These are phyloP conservation scores for Phrynocephalus vlangalii DNA, from an alignment of 2,797 vertebrate species.

Conservation along the genomic window DNA sequence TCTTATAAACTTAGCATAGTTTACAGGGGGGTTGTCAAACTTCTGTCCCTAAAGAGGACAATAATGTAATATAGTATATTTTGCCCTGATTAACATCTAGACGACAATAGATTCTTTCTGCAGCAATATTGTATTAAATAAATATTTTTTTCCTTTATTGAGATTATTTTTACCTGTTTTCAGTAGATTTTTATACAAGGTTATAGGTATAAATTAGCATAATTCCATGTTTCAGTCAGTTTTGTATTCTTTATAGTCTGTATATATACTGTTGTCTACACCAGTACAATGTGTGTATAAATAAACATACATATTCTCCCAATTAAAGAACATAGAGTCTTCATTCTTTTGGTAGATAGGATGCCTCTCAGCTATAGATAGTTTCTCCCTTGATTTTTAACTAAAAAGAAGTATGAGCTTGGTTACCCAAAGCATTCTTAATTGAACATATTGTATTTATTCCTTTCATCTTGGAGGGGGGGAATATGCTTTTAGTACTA, in stretches of 20 bases:
- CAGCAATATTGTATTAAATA: neutral
- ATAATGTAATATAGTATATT: neutral
- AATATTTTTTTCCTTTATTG: neutral
- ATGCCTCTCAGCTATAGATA: neutral
- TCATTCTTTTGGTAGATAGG: neutral
- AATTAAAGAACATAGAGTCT: neutral
- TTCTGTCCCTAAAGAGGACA: neutral
- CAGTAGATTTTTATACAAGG: neutral
- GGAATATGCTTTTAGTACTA: conserved; percentile 26
- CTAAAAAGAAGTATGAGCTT: neutral
- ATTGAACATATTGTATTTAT: conserved; percentile 12
- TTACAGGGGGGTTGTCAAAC: neutral
- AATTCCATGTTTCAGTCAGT: conserved; percentile 5
- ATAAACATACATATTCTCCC: neutral
- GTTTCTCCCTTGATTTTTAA: no score
- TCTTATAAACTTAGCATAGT: neutral
- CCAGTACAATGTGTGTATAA: conserved; percentile 2
- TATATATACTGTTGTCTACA: conserved; percentile 19
- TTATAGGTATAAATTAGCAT: neutral
- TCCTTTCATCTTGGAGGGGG: conserved; percentile 13
- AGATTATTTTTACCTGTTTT: neutral
- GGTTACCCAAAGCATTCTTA: conserved; percentile 16
- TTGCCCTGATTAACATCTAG: neutral
- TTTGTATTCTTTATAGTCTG: neutral
- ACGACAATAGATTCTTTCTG: neutral